Percentiles rank a stretch among this genome's conserved stretches.
Conservation (phyloP, 1,140 invertebrate species). For the Cydia amplana region DNA sequence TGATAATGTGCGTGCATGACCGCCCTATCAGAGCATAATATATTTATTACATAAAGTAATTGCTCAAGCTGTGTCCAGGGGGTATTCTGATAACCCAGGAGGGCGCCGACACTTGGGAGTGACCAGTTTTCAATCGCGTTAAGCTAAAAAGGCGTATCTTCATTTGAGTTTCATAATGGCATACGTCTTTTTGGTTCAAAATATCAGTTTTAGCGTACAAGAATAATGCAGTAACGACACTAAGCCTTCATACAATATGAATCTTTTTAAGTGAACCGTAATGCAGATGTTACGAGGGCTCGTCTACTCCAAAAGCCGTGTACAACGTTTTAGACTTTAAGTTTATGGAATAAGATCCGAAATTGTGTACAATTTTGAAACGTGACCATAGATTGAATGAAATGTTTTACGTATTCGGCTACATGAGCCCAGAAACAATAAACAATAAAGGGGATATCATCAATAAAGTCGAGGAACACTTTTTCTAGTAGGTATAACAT, state of each 20-base stretch:
- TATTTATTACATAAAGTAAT: constrained; percentile 26
- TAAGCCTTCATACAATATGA: not conserved
- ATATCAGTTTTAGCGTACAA: not conserved
- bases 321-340: not conserved
- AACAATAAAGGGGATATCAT: not conserved
- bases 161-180: not conserved
- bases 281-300: constrained; percentile 1
- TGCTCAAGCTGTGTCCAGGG: not conserved
- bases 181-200: not conserved
- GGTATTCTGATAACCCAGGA: constrained; percentile 9
- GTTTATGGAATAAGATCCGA: not conserved
- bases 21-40: constrained; percentile 17
- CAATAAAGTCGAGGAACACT: too few species aligned
- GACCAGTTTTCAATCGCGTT: not conserved
- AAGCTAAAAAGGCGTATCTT: not conserved
- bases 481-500: too few species aligned
- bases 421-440: not conserved
- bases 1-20: not conserved
- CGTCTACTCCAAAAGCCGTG: not conserved
- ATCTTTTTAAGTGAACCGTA: not conserved
- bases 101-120: not conserved
- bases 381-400: not conserved
- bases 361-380: not conserved
- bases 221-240: not conserved
- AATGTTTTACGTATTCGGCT: not conserved